These are phyloP conservation scores for Scartelaos histophorus DNA, from an alignment of 2,113 vertebrate genomes.

Conservation along the genomic window DNA sequence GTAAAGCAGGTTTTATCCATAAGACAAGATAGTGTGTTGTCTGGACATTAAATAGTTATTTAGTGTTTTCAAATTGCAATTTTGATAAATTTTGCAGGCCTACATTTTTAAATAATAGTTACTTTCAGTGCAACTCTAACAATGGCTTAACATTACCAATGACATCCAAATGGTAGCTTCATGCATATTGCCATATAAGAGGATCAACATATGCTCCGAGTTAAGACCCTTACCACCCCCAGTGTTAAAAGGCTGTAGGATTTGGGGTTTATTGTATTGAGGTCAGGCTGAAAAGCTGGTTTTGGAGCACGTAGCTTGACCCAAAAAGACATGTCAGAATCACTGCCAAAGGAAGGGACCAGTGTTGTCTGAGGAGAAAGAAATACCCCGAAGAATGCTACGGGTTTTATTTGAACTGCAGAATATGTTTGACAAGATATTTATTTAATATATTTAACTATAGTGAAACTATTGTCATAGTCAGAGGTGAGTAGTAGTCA, in stretches of 20 bases:
- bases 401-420: background rate
- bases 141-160: conserved; percentile 34
- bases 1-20: background rate
- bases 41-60: no score
- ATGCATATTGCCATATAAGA: conserved; percentile 47
- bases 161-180: conserved; percentile 35
- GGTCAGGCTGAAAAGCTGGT: conserved; percentile 65
- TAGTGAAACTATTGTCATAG: conserved; percentile 4
- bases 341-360: conserved; percentile 12
- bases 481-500: no score
- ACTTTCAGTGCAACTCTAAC: conserved; percentile 24
- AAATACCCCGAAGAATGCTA: conserved; percentile 5
- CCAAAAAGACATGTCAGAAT: conserved; percentile 39
- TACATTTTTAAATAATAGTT: background rate
- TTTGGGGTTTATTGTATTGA: conserved; percentile 59
- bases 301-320: conserved; percentile 44
- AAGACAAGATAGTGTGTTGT: no score
- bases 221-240: conserved; percentile 43
- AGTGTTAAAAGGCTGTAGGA: conserved; percentile 53
- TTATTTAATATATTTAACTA: background rate
- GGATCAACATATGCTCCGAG: conserved; percentile 53
- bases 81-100: no score
- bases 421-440: background rate
- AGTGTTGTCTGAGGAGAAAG: background rate
- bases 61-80: no score